Conservation (phyloP, 2,797 vertebrate genomes). For the Enteromius radiatus region DNA sequence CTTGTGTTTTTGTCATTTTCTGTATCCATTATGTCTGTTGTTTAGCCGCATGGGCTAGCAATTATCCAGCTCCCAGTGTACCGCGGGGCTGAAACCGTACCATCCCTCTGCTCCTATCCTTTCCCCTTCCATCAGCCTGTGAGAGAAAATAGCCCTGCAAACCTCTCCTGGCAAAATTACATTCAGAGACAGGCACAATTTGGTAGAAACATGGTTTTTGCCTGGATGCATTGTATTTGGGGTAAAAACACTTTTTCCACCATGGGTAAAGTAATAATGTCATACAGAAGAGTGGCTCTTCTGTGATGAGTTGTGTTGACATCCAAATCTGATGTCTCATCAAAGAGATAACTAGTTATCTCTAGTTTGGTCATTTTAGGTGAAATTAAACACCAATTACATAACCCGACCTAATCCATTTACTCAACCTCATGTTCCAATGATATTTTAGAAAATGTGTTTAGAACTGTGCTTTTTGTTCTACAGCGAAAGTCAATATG, state of each 20-base stretch:
- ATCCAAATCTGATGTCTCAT: neutral
- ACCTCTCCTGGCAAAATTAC: conserved; percentile 51
- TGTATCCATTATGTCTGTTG: conserved; percentile 38
- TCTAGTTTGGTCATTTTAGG: neutral
- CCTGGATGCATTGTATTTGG: conserved; percentile 15
- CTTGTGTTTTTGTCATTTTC: conserved; percentile 47
- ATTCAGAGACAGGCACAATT: conserved; percentile 28
- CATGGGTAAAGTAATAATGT: neutral
- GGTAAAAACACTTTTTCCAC: conserved; percentile 34
- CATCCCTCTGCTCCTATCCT: conserved; percentile 33
- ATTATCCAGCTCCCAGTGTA: conserved; percentile 39
- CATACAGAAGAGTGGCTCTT: neutral
- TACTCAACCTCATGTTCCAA: neutral
- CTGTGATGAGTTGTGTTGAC: neutral
- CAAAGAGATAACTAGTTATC: no score
- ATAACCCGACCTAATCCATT: no score
- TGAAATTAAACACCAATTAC: neutral
- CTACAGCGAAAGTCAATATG: neutral
- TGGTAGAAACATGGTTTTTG: conserved; percentile 21
- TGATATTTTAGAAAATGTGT: neutral
- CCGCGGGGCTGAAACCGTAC: conserved; percentile 19
- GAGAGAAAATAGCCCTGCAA: conserved; percentile 48
- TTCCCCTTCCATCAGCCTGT: conserved; percentile 30
- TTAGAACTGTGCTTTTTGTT: neutral
- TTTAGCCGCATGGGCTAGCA: conserved; percentile 37